Evolutionary conservation across 2,888 invertebrate genomes (phyloP).

Genomic region (Cynaeus angustus): DNA sequence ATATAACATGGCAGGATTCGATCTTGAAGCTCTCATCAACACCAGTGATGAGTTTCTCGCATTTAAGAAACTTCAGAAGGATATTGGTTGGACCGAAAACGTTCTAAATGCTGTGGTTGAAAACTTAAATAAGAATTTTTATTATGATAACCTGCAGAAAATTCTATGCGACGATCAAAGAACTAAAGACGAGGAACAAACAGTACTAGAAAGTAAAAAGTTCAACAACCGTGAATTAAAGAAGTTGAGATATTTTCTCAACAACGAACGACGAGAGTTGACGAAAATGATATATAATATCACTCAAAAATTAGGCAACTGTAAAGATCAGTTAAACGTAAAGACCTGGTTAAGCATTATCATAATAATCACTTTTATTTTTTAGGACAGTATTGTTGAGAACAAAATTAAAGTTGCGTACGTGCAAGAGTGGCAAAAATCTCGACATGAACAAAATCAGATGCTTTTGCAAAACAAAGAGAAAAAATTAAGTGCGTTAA

Average conservation of each 20-base stretch:
- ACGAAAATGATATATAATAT: constrained; percentile 55
- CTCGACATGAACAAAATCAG: constrained; percentile 68
- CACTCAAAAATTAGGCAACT: constrained; percentile 53
- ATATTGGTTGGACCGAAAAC: constrained; percentile 53
- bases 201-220: constrained; percentile 40
- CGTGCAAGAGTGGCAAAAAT: constrained; percentile 66
- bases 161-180: constrained; percentile 51
- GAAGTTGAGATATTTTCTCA: constrained; percentile 52
- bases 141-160: constrained; percentile 50
- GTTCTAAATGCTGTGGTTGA: constrained; percentile 47
- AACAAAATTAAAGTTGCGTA: constrained; percentile 62
- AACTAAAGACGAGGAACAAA: constrained; percentile 46
- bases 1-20: constrained; percentile 50
- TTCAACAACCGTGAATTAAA: constrained; percentile 51
- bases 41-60: constrained; percentile 36
- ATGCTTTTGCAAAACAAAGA: constrained; percentile 62
- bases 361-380: constrained; percentile 15
- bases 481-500: constrained; percentile 59
- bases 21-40: constrained; percentile 49
- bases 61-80: constrained; percentile 56
- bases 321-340: constrained; percentile 65
- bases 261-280: constrained; percentile 57
- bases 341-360: too few relatives aligned
- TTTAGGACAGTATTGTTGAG: constrained; percentile 63
- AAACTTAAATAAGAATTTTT: constrained; percentile 41